Percentiles rank a stretch among this genome's conserved stretches.
These are phyloP conservation scores for Neostethus bicornis DNA, from an alignment of 2,797 vertebrate genomes.

Conservation along the genomic window DNA sequence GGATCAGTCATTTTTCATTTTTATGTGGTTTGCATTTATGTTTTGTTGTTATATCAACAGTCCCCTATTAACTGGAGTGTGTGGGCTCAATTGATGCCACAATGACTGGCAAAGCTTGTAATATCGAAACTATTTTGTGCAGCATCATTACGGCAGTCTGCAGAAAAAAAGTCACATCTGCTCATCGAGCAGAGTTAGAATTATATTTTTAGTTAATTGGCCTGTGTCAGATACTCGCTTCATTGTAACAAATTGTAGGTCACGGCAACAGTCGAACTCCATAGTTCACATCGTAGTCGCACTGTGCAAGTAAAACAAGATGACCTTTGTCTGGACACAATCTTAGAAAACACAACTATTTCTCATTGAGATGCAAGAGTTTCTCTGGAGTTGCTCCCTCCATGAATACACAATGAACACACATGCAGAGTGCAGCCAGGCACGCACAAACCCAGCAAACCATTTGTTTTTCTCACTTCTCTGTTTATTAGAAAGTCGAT, in stretches of 20 bases:
- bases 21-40: no score
- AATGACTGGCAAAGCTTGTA: no score
- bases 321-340: slow-evolving; percentile 58
- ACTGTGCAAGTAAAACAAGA: not conserved
- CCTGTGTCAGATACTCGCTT: not conserved
- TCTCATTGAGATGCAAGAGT: slow-evolving; percentile 66
- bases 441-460: slow-evolving; percentile 11
- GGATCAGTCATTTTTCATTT: no score
- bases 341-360: slow-evolving; percentile 59
- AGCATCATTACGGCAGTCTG: no score
- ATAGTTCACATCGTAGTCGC: slow-evolving; percentile 11
- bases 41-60: no score
- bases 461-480: slow-evolving; percentile 5
- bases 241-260: not conserved
- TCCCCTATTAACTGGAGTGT: no score
- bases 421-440: slow-evolving; percentile 13
- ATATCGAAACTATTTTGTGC: no score
- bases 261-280: not conserved
- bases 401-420: slow-evolving; percentile 56
- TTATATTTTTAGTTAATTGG: not conserved
- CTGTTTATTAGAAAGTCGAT: slow-evolving; percentile 15
- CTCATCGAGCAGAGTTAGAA: not conserved
- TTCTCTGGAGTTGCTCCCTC: slow-evolving; percentile 30
- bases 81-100: no score
- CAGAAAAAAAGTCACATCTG: no score